A percentile compares a stretch with the other conserved stretches of the same genome.
These are phyloP conservation scores for Phortica magna DNA, from an alignment of 2,888 invertebrate species.

Conservation along the genomic window DNA sequence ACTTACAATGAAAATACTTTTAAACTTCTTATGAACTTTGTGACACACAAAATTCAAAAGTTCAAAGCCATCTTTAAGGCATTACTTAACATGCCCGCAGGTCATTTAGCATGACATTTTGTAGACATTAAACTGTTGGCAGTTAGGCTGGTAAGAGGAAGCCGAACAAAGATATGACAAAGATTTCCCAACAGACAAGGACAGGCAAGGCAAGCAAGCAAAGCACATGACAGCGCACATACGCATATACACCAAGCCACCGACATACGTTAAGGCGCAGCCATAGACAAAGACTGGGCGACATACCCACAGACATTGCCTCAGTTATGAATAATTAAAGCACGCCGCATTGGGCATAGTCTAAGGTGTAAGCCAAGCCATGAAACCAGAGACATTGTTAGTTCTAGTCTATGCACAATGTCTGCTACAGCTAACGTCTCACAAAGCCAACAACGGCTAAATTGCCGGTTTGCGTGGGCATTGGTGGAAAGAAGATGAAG, in stretches of 20 bases:
- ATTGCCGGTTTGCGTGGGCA: constrained; percentile 38
- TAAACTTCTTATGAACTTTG: constrained; percentile 11
- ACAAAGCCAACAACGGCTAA: not conserved
- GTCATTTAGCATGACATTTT: constrained; percentile 58
- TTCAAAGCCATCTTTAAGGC: constrained; percentile 26
- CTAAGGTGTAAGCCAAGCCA: constrained; percentile 21
- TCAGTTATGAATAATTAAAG: constrained; percentile 68
- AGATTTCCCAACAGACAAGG: constrained; percentile 63
- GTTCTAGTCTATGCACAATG: not conserved
- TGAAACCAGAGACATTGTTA: constrained; percentile 3
- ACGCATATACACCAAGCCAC: constrained; percentile 39
- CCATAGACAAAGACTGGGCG: constrained; percentile 45
- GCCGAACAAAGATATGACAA: not conserved
- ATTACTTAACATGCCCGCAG: constrained; percentile 44
- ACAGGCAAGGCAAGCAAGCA: not conserved
- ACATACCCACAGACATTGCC: constrained; percentile 31
- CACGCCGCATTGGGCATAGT: constrained; percentile 7
- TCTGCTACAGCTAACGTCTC: not conserved
- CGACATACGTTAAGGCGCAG: constrained; percentile 36
- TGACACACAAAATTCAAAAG: constrained; percentile 18
- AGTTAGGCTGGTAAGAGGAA: constrained; percentile 44
- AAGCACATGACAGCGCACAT: not conserved
- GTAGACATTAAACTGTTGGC: constrained; percentile 64
- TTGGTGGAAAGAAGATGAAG: constrained; percentile 29
- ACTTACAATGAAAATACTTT: not conserved